These are phyloP conservation scores for Chloroceryle amazona DNA, from an alignment of 2,797 vertebrate species.

Conservation along the genomic window DNA sequence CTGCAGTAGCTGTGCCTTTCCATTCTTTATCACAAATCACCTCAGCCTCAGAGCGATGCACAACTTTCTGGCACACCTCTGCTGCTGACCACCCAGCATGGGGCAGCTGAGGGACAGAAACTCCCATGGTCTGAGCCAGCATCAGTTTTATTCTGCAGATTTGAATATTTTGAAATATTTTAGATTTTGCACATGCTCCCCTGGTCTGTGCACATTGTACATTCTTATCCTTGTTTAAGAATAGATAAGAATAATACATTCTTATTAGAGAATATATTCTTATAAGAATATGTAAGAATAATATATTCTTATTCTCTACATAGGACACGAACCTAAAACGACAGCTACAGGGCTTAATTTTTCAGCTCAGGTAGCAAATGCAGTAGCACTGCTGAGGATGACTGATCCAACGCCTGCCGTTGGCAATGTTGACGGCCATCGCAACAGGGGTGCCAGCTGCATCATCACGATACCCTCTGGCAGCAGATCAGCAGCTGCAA, in stretches of 20 bases:
- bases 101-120: not conserved
- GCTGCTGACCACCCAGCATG: accelerated
- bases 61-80: not conserved
- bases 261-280: not conserved
- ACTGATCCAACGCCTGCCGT: not conserved
- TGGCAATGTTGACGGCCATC: not conserved
- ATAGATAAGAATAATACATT: not conserved
- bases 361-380: not conserved
- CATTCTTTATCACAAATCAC: not conserved
- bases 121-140: not conserved
- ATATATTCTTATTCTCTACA: not conserved
- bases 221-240: not conserved
- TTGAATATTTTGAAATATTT: not conserved
- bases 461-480: slow-evolving; percentile 31
- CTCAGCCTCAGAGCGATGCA: accelerated
- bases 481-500: slow-evolving; percentile 55
- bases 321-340: not conserved
- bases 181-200: not conserved
- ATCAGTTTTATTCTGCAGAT: not conserved
- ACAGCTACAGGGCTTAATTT: not conserved
- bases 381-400: not conserved
- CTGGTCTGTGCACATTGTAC: accelerated
- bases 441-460: slow-evolving; percentile 52
- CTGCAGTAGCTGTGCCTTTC: not conserved
- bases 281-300: not conserved